Conservation (phyloP, 2,888 invertebrate species). For the Lysandra bellargus region DNA sequence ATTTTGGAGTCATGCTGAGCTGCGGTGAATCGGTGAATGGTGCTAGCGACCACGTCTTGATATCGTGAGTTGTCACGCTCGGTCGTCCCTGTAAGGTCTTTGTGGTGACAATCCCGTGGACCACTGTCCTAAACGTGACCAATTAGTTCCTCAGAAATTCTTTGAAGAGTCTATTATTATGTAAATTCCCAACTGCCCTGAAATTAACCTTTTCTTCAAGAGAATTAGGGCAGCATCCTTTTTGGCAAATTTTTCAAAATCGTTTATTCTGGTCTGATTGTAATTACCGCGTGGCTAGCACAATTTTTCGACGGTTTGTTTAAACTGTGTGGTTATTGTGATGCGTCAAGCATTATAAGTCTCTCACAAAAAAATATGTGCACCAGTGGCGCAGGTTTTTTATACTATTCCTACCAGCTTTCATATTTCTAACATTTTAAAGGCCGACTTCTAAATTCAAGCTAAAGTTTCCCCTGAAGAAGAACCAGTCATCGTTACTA, state of each 20-base stretch:
- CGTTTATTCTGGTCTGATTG: background rate
- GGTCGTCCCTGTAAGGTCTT: background rate
- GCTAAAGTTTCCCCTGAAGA: no score
- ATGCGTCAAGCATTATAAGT: no score
- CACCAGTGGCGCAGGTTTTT: no score
- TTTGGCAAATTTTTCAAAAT: background rate
- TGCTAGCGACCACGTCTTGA: background rate
- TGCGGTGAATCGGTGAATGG: background rate
- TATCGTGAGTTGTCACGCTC: background rate
- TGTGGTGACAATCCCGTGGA: background rate
- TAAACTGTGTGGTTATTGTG: no score
- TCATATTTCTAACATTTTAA: no score
- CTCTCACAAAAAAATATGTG: no score
- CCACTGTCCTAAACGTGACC: background rate
- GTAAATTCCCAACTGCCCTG: background rate
- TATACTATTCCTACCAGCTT: no score
- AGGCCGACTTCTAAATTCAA: no score
- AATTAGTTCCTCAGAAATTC: background rate
- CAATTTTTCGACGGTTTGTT: no score
- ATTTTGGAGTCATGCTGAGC: constrained; percentile 6
- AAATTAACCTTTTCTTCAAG: background rate
- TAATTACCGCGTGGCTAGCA: no score
- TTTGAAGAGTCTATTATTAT: background rate
- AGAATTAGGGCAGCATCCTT: background rate
- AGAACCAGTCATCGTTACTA: no score